phyloP scores from a whole-genome alignment of 2,888 invertebrate genomes.

The Pristionchus fissidentatus region DNA sequence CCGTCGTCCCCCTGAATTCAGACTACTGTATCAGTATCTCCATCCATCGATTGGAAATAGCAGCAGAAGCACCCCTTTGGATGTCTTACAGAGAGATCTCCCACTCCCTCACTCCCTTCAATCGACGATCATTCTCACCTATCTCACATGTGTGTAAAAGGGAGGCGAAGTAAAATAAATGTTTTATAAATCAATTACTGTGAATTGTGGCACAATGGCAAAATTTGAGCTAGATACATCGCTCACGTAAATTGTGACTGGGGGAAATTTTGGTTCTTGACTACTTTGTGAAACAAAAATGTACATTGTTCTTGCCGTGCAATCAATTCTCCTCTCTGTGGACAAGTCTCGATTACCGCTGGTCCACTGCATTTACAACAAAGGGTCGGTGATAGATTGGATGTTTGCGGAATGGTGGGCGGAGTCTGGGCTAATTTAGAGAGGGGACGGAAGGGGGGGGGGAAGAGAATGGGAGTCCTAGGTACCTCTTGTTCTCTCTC shows the following conservation, averaged over 20 bases:
- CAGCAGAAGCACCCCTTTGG: too few relatives aligned
- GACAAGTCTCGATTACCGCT: not conserved
- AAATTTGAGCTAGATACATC: too few relatives aligned
- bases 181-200: too few relatives aligned
- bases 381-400: not conserved
- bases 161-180: too few relatives aligned
- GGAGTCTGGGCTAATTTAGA: not conserved
- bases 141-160: too few relatives aligned
- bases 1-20: not conserved
- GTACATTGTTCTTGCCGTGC: not conserved
- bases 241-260: too few relatives aligned
- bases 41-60: too few relatives aligned
- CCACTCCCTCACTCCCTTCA: too few relatives aligned
- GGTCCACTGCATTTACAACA: constrained; percentile 30
- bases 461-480: not conserved
- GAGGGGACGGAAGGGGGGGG: not conserved
- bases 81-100: constrained; percentile 27
- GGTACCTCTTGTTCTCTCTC: too few relatives aligned
- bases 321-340: not conserved
- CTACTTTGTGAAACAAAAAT: not conserved
- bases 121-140: too few relatives aligned
- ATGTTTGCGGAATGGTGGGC: not conserved
- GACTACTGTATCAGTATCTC: not conserved
- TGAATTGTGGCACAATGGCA: too few relatives aligned
- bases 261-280: too few relatives aligned